These are phyloP conservation scores for Branchellion lobata DNA, from an alignment of 2,888 invertebrate species.

Conservation along the genomic window DNA sequence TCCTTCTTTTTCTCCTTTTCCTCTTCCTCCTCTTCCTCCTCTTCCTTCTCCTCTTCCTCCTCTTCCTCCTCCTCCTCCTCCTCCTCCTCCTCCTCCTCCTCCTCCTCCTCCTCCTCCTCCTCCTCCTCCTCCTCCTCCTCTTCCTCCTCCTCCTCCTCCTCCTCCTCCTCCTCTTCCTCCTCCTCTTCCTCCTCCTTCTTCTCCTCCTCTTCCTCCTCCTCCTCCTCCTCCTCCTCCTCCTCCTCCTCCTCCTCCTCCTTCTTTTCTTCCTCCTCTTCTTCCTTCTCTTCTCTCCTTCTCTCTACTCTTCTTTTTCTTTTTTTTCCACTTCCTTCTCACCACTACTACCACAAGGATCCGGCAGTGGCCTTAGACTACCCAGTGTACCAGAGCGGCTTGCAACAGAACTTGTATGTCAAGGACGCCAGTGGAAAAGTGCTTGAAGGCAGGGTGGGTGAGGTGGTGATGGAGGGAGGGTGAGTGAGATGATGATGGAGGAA, in stretches of 20 bases:
- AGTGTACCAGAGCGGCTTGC: constrained; percentile 75
- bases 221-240: neutral
- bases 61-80: too few species aligned
- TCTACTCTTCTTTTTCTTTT: neutral
- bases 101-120: too few species aligned
- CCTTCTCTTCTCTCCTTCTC: too few species aligned
- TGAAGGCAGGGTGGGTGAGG: constrained; percentile 53
- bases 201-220: neutral
- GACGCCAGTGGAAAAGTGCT: constrained; percentile 65
- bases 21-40: too few species aligned
- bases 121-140: too few species aligned
- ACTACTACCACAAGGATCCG: constrained; percentile 70
- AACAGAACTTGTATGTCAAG: constrained; percentile 74
- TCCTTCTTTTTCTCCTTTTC: too few species aligned
- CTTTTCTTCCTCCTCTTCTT: too few species aligned
- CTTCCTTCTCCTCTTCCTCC: too few species aligned
- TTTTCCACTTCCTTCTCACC: too few species aligned
- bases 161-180: neutral
- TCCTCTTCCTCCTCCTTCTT: constrained; percentile 16
- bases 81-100: too few species aligned
- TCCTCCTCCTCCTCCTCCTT: neutral
- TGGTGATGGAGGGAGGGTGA: neutral
- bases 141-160: too few species aligned
- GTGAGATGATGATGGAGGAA: neutral
- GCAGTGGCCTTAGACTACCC: constrained; percentile 71